Base-by-base conservation (phyloP, 2,113 vertebrate genomes). In the Entomyzon cyanotis region DNA sequence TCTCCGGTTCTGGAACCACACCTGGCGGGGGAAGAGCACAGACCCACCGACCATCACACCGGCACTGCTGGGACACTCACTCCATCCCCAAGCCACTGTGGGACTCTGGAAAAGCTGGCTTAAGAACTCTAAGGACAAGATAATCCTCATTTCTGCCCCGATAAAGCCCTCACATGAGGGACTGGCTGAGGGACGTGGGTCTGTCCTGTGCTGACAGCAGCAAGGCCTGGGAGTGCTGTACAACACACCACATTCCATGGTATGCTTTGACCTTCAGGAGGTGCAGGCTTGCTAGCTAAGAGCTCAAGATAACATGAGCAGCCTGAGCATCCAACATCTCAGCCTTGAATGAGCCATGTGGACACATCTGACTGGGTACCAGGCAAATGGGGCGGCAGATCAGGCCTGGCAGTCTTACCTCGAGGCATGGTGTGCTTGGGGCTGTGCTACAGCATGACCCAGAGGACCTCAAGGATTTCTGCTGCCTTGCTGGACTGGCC, bases 1-100 rank as follows among this genome's bases (percentile, higher is more conserved):
- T 95, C 99, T 98, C 82, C 99, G 96, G 98, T 99, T 99, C 98
- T 99, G 99, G 93, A 99, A 99, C 99, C 99, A 99, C 81, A 99
- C 99, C 99, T 99, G 96, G 53, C 84, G 82, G 7, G 27, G 82
- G 35, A 41, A 69, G 44, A 8, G 12, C 49, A 74, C 24, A 73
- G 59, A 64, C 6, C 17, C 41, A 41, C 20, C 33, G 25, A 16
- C 33, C 24, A 23, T 95, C 60, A 89, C 24, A 74, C 30, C 14
- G 21, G 75, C 59, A 68, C 92, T 69, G 69, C 71, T 39, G 58
- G 0, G 2, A 25, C 35, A 10, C 33, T 10, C 9, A 1, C 15
- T n/a, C 33, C 46, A 14, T 41, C 10, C 33, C 11, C 24, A 12
- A 5, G 9, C 5, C 41, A 23, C 47, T 24, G 50, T 18, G 60